Evolutionary conservation across 2,797 vertebrate genomes (phyloP).

Genomic region (Artibeus jamaicensis): DNA sequence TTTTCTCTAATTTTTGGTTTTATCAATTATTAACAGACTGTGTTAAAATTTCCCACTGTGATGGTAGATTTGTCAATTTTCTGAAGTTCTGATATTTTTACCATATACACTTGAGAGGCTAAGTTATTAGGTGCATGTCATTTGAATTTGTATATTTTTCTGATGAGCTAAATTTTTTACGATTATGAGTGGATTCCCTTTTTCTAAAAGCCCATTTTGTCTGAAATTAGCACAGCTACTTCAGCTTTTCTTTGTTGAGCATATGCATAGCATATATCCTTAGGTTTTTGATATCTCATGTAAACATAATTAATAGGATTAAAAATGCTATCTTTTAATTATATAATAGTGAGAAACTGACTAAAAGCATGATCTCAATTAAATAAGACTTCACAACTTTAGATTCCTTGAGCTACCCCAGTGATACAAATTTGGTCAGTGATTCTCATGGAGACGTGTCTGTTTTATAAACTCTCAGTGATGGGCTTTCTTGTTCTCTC

Average conservation of each 20-base stretch:
- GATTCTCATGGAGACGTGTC: background rate
- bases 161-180: background rate
- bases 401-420: background rate
- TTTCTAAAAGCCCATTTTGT: background rate
- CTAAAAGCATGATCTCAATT: background rate
- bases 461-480: background rate
- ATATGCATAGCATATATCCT: background rate
- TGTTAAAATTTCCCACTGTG: background rate
- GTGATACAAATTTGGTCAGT: background rate
- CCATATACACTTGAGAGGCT: background rate
- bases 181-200: background rate
- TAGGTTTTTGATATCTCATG: background rate
- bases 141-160: background rate
- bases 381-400: background rate
- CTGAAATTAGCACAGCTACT: background rate
- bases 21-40: background rate
- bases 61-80: background rate
- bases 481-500: background rate
- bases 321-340: background rate
- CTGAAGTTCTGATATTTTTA: slow-evolving; percentile 3
- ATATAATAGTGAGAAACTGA: background rate
- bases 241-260: background rate
- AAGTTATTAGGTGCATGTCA: background rate
- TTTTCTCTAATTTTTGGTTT: background rate
- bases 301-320: background rate